Conservation (phyloP, 2,113 vertebrate genomes). For the Ciconia boyciana region DNA sequence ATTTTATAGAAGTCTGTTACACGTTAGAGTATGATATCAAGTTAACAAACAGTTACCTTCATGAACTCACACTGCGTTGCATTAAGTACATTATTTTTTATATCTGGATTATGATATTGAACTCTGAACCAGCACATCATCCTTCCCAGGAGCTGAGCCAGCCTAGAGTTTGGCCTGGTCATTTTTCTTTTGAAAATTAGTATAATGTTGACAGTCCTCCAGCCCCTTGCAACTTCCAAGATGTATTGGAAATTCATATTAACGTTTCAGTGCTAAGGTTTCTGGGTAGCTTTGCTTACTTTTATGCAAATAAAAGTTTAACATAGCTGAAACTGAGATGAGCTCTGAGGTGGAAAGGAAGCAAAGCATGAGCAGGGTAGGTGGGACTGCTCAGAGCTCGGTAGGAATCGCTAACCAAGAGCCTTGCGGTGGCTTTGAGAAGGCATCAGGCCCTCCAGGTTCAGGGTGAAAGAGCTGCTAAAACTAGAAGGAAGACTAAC, state of each 20-base stretch:
- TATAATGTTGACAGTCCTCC: neutral
- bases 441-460: neutral
- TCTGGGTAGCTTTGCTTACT: neutral
- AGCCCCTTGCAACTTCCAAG: neutral
- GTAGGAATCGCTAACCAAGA: neutral
- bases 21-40: accelerated
- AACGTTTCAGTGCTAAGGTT: neutral
- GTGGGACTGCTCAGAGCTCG: neutral
- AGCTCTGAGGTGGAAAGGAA: neutral
- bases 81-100: neutral
- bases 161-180: neutral
- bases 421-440: neutral
- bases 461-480: neutral
- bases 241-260: neutral
- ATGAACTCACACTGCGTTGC: neutral
- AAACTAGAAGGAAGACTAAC: neutral
- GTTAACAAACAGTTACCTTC: neutral
- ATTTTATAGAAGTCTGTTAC: neutral
- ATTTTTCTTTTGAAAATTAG: neutral
- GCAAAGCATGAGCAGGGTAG: neutral
- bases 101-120: neutral
- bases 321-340: neutral
- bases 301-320: neutral
- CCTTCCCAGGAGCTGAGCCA: neutral
- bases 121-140: neutral